phyloP scores from a whole-genome alignment of 2,797 vertebrate species.

The Agapornis canus region DNA sequence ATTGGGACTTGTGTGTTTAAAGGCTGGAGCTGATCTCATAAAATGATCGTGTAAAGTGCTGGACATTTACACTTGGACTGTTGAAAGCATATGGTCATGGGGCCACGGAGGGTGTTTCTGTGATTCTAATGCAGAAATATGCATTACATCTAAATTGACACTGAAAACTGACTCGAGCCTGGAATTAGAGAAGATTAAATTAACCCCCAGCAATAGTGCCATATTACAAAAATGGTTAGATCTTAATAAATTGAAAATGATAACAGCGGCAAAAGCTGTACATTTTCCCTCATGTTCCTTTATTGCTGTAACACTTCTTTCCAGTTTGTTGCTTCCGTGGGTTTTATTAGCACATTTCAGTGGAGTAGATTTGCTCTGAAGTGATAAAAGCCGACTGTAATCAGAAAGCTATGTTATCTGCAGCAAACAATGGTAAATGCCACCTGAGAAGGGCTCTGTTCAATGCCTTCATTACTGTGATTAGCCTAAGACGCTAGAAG shows the following conservation, averaged over 20 bases:
- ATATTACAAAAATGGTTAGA: constrained; percentile 68
- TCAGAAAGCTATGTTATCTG: constrained; percentile 59
- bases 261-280: constrained; percentile 62
- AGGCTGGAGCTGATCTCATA: constrained; percentile 51
- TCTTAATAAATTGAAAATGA: constrained; percentile 73
- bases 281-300: constrained; percentile 65
- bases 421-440: constrained; percentile 52
- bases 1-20: constrained; percentile 7
- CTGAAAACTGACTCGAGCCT: constrained; percentile 45
- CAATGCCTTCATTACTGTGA: constrained; percentile 53
- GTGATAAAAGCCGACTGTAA: constrained; percentile 62
- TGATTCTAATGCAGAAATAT: constrained; percentile 36
- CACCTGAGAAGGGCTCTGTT: constrained; percentile 45
- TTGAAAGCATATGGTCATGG: constrained; percentile 59
- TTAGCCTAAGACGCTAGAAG: constrained; percentile 38
- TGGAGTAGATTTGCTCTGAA: constrained; percentile 70
- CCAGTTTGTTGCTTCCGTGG: constrained; percentile 62
- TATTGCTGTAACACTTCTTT: constrained; percentile 69
- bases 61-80: constrained; percentile 29
- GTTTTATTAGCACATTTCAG: constrained; percentile 70
- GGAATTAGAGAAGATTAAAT: constrained; percentile 71
- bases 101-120: constrained; percentile 33
- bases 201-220: constrained; percentile 67
- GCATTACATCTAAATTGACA: constrained; percentile 63
- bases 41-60: constrained; percentile 11